phyloP scores from a whole-genome alignment of 92 coral and sea anemone species.

The Porites rus region DNA sequence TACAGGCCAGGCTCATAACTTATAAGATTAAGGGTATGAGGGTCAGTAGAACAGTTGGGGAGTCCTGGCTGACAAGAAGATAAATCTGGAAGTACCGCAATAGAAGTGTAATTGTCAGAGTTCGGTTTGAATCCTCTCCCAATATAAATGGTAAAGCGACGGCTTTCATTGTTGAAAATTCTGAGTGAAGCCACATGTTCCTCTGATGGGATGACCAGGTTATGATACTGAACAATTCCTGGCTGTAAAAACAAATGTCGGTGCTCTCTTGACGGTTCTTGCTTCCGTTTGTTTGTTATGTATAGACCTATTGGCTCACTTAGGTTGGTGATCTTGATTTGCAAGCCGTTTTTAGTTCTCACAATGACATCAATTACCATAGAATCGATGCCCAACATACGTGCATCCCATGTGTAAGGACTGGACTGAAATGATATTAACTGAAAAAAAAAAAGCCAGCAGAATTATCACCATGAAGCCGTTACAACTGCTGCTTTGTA shows the following conservation, averaged over 20 bases:
- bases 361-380: constrained; percentile 74
- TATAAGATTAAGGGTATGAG: constrained; percentile 2
- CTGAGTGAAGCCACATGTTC: constrained; percentile 23
- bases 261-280: constrained; percentile 28
- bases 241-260: constrained; percentile 41
- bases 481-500: background rate
- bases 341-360: constrained; percentile 42
- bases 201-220: constrained; percentile 40
- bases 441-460: constrained; percentile 33
- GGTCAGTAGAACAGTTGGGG: constrained; percentile 17
- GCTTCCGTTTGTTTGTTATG: constrained; percentile 36
- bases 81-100: constrained; percentile 35
- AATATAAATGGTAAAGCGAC: constrained; percentile 27
- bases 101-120: constrained; percentile 44
- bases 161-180: constrained; percentile 7
- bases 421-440: constrained; percentile 67
- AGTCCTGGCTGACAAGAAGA: constrained; percentile 22
- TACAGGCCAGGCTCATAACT: constrained; percentile 23
- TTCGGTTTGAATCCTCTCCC: constrained; percentile 41
- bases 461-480: background rate
- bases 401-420: constrained; percentile 76
- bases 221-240: constrained; percentile 50
- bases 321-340: constrained; percentile 44
- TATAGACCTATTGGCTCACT: constrained; percentile 48
- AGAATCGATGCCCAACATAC: constrained; percentile 50